These are phyloP conservation scores for Clarias macrocephalus DNA, from an alignment of 2,113 vertebrate genomes.

Conservation along the genomic window DNA sequence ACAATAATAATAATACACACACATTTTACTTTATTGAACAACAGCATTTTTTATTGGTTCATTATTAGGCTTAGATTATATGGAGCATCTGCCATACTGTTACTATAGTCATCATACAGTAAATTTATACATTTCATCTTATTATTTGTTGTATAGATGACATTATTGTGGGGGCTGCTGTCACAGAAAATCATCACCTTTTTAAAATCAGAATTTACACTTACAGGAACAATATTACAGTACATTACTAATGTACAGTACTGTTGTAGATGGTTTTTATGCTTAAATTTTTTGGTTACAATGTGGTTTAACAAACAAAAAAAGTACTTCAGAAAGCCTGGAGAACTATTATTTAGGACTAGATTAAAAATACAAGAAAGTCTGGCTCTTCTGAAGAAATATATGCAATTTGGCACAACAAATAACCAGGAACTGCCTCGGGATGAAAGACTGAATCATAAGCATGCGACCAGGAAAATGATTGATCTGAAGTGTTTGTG, in stretches of 20 bases:
- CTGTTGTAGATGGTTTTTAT: too few species aligned
- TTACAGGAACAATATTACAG: neutral
- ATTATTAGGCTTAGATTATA: neutral
- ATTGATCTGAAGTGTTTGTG: conserved; percentile 26
- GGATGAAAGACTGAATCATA: neutral
- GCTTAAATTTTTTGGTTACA: too few species aligned
- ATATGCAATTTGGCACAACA: neutral
- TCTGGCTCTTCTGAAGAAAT: too few species aligned
- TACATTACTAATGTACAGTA: too few species aligned
- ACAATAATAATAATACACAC: too few species aligned
- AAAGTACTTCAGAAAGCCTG: too few species aligned
- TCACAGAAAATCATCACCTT: neutral
- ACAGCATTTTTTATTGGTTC: neutral
- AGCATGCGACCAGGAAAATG: conserved; percentile 13
- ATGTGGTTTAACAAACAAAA: too few species aligned
- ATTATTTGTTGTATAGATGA: neutral
- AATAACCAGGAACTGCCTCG: conserved; percentile 21
- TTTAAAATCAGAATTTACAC: neutral
- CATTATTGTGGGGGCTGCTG: neutral
- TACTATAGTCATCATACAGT: neutral
- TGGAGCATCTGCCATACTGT: neutral
- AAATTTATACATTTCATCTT: neutral
- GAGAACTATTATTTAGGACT: too few species aligned
- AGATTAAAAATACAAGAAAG: too few species aligned
- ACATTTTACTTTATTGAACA: neutral